These are phyloP conservation scores for Sparus aurata DNA, from an alignment of 2,797 vertebrate species.

Conservation along the genomic window DNA sequence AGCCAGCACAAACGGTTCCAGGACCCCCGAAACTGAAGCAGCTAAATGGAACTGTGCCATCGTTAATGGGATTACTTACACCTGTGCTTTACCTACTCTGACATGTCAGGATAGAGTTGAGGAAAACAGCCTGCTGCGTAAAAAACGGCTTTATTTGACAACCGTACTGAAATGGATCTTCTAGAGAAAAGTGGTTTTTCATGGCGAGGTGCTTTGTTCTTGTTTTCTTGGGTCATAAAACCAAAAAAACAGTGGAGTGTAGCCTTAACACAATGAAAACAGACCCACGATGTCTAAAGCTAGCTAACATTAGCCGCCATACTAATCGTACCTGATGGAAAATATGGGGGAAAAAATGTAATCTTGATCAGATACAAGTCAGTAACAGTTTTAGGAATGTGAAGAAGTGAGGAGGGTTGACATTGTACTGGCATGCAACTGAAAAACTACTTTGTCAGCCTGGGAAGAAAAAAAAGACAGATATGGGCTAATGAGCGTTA, in stretches of 20 bases:
- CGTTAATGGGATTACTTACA: not conserved
- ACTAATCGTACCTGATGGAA: not conserved
- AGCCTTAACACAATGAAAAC: not conserved
- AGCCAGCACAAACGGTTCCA: not conserved
- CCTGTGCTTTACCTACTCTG: not conserved
- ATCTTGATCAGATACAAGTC: not conserved
- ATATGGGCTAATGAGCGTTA: slow-evolving; percentile 28
- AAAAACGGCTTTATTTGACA: not conserved
- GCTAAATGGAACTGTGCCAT: not conserved
- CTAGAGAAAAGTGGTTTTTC: not conserved
- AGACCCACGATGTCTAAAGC: not conserved
- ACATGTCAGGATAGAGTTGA: not conserved
- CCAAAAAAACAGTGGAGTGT: too few relatives aligned
- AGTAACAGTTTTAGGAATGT: not conserved
- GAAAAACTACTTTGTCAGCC: slow-evolving; percentile 32
- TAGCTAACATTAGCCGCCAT: not conserved
- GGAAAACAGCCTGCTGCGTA: not conserved
- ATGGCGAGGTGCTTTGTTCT: not conserved
- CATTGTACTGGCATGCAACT: slow-evolving; percentile 10
- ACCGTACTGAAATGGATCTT: not conserved
- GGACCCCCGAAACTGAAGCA: not conserved
- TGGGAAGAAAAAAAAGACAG: slow-evolving; percentile 41
- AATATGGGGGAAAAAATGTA: too few relatives aligned
- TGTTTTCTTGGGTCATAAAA: not conserved
- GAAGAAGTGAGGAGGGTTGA: not conserved